Evolutionary conservation across 2,888 invertebrate genomes (phyloP), one percentile per base, ranked within the genome.

Genomic region (Magallana nippona): DNA sequence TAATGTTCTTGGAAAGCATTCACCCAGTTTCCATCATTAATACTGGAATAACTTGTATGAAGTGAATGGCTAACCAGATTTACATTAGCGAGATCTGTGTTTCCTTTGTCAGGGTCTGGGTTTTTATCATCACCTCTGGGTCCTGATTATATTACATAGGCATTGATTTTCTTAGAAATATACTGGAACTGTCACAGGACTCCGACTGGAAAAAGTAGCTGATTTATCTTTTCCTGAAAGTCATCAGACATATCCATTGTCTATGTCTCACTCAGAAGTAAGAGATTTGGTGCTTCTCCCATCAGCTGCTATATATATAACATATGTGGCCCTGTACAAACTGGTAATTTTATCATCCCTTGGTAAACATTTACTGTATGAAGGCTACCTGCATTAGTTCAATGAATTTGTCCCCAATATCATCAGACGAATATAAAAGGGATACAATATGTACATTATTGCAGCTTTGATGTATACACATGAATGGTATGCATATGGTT

Each of bases 81-180:
- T 71, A 22, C 15, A 71, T 71, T 71, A 71, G 10, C 71, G 2
- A 71, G 32, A 27, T 71, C 71, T 71, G 71, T 71, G 71, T 71
- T 71, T 22, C 22, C 32, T 22, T 71, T 27, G 22, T 11, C 27
- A 27, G 27, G 22, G 32, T 27, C 32, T 71, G 11, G 71, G 32
- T 22, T 71, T 44, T 71, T 71, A 71, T 71, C 71, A 32, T 71
- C 71, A 71, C 71, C 71, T 71, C 71, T 32, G 13, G 71, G 71
- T 71, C 32, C 32, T 71, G 71, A 71, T 71, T 60, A 60, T n/a
- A 60, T 60, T 71, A 71, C 71, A 27, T 15, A 71, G 71, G 27
- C 22, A 71, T 71, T 71, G 71, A 71, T 71, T 71, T 71, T 71
- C 71, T 27, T 13, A 22, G 22, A 71, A 27, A 71, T 71, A 22